Evolutionary conservation across 2,888 invertebrate genomes (phyloP).

Genomic region (Andrena chrysosceles): DNA sequence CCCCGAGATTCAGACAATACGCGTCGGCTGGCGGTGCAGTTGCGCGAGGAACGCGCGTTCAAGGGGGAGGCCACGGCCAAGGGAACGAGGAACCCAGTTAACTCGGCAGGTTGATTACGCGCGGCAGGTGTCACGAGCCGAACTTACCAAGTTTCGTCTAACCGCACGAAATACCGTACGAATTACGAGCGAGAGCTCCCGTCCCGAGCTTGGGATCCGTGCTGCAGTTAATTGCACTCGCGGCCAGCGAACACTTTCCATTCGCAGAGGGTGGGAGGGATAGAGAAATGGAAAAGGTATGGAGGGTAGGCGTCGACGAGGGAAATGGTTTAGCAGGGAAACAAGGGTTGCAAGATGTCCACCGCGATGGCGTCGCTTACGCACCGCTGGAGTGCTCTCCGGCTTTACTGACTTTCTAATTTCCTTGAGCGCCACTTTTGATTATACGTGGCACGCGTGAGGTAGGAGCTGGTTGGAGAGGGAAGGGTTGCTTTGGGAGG

Average conservation of each 20-base stretch:
- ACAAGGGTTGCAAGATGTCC: constrained; percentile 19
- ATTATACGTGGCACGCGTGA: constrained; percentile 22
- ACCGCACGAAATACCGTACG: constrained; percentile 72
- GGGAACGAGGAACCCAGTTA: constrained; percentile 72
- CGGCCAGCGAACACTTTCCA: constrained; percentile 60
- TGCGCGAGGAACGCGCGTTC: constrained; percentile 39
- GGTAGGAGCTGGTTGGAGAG: background rate
- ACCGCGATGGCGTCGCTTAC: constrained; percentile 37
- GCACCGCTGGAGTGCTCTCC: constrained; percentile 38
- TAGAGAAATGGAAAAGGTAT: constrained; percentile 13
- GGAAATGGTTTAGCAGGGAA: constrained; percentile 10
- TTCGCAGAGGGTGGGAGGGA: constrained; percentile 14
- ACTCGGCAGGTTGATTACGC: constrained; percentile 75
- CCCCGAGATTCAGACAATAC: constrained; percentile 62
- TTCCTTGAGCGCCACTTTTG: constrained; percentile 37
- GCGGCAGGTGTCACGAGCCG: constrained; percentile 74
- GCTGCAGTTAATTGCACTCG: constrained; percentile 70
- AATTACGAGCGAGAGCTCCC: constrained; percentile 67
- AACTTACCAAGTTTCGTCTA: constrained; percentile 71
- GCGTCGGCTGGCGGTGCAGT: constrained; percentile 50
- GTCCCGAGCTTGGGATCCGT: constrained; percentile 43
- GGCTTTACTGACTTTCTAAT: constrained; percentile 46
- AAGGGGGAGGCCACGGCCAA: constrained; percentile 28
- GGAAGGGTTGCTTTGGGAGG: too few species aligned
- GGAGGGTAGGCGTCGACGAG: background rate